Conservation (phyloP, 2,888 invertebrate genomes). For the Monoplex corrugatus region DNA sequence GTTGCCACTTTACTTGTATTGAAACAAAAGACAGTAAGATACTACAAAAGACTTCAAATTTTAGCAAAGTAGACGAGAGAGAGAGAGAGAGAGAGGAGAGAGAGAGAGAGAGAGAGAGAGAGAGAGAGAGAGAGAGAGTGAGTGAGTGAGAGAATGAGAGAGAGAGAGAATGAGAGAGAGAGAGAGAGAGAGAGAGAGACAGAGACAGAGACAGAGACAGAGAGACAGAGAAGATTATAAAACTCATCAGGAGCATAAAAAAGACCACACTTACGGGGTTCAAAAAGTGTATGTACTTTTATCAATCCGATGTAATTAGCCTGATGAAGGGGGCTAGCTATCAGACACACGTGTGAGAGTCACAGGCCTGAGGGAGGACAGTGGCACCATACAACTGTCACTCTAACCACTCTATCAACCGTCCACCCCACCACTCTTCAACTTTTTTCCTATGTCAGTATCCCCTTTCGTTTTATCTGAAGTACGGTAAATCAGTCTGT, state of each 20-base stretch:
- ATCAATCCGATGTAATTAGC: too few species aligned
- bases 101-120: conserved; percentile 23
- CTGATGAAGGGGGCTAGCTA: too few species aligned
- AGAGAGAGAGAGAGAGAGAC: conserved; percentile 31
- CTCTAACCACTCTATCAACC: too few species aligned
- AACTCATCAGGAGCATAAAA: not conserved
- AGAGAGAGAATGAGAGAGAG: conserved; percentile 30
- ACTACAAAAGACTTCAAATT: not conserved
- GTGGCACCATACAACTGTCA: too few species aligned
- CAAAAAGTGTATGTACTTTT: too few species aligned
- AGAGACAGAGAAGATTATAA: not conserved
- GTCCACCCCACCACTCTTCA: too few species aligned
- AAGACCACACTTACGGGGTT: not conserved
- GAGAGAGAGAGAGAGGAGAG: not conserved
- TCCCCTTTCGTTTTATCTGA: too few species aligned
- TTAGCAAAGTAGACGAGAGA: not conserved
- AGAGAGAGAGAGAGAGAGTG: conserved; percentile 33
- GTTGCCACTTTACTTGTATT: not conserved
- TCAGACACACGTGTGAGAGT: not conserved
- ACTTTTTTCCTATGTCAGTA: too few species aligned
- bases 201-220: conserved; percentile 23
- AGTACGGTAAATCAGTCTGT: too few species aligned
- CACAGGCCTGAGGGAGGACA: too few species aligned
- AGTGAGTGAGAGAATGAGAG: conserved; percentile 23
- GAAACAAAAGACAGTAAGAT: not conserved